Evolutionary conservation across 2,888 invertebrate genomes (phyloP).

Genomic region (Drosophila phalerata): DNA sequence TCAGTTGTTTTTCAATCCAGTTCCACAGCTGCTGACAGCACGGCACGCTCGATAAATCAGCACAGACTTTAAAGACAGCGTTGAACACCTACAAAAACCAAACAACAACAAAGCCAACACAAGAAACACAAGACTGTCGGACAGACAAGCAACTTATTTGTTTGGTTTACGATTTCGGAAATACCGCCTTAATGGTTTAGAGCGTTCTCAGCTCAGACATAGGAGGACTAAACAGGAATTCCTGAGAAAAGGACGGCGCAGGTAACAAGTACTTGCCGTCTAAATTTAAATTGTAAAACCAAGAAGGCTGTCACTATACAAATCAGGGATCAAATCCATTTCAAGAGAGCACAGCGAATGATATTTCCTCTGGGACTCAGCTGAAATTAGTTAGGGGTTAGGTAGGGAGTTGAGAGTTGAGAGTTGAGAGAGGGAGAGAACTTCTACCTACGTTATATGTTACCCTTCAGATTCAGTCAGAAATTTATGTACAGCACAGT

Average conservation of each 20-base stretch:
- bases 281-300: conserved; percentile 32
- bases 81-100: conserved; percentile 30
- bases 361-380: conserved; percentile 46
- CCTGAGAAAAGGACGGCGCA: conserved; percentile 22
- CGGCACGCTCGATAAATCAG: conserved; percentile 67
- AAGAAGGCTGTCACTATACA: conserved; percentile 8
- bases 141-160: conserved; percentile 53
- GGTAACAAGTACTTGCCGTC: conserved; percentile 35
- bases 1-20: conserved; percentile 44
- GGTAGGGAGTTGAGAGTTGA: conserved; percentile 25
- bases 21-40: conserved; percentile 54
- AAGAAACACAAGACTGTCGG: conserved; percentile 9
- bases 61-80: conserved; percentile 30
- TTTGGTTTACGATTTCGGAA: conserved; percentile 57
- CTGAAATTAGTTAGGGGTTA: conserved; percentile 36
- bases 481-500: conserved; percentile 30
- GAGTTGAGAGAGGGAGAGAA: conserved; percentile 2
- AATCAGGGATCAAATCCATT: conserved; percentile 51
- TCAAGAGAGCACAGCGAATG: conserved; percentile 29
- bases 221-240: conserved; percentile 28
- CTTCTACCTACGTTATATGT: conserved; percentile 1
- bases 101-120: conserved; percentile 21
- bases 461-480: conserved; percentile 16
- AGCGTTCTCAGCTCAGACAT: conserved; percentile 32
- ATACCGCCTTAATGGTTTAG: conserved; percentile 68